These are phyloP conservation scores for Sturnira hondurensis DNA, from an alignment of 2,113 vertebrate genomes.

Conservation along the genomic window DNA sequence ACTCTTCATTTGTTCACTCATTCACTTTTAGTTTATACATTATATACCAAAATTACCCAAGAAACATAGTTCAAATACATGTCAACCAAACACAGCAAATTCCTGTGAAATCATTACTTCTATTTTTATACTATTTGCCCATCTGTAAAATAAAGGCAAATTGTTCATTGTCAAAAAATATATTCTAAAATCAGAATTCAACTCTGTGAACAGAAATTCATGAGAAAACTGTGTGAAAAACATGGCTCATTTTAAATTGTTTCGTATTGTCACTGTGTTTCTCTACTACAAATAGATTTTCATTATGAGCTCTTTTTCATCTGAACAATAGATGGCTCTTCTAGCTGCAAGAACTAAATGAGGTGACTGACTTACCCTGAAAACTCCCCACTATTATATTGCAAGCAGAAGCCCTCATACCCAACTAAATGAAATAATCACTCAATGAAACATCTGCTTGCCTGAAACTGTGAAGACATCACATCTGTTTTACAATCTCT, in stretches of 20 bases:
- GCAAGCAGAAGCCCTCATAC: not conserved
- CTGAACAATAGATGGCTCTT: slow-evolving; percentile 25
- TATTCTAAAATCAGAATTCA: slow-evolving; percentile 50
- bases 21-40: not conserved
- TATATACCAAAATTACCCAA: slow-evolving; percentile 15
- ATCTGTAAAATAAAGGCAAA: slow-evolving; percentile 55
- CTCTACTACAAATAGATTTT: not conserved
- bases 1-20: not conserved
- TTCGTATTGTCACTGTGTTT: not conserved
- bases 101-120: slow-evolving; percentile 22
- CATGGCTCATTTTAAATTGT: not conserved
- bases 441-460: slow-evolving; percentile 10
- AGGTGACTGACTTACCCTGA: slow-evolving; percentile 14
- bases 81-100: slow-evolving; percentile 45
- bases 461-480: not conserved
- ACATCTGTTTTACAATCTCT: not conserved
- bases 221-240: not conserved
- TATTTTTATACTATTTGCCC: not conserved
- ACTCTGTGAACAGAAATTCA: slow-evolving; percentile 29
- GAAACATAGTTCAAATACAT: slow-evolving; percentile 51
- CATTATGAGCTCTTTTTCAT: not conserved
- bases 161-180: slow-evolving; percentile 50
- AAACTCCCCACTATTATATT: not conserved
- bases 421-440: slow-evolving; percentile 41
- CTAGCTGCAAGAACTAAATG: slow-evolving; percentile 15